Conservation (phyloP, 2,113 vertebrate genomes). For the Silurus glanis region DNA sequence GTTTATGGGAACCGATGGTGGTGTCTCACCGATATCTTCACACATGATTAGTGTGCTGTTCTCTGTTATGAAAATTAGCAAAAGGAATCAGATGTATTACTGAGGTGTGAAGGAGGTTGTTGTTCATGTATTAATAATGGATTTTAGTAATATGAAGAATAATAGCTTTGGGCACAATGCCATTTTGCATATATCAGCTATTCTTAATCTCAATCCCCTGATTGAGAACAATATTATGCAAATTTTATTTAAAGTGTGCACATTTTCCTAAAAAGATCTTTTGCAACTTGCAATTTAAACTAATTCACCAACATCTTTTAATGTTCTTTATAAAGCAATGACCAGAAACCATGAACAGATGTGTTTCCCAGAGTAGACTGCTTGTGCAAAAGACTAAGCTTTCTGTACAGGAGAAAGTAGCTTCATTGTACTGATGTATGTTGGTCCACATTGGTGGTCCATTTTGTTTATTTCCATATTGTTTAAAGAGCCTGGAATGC, state of each 20-base stretch:
- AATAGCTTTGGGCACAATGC: background rate
- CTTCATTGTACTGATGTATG: background rate
- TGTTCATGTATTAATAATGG: background rate
- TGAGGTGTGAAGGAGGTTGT: background rate
- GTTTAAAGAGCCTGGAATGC: background rate
- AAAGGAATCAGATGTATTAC: background rate
- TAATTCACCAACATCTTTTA: background rate
- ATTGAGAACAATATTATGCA: background rate
- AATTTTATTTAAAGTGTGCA: background rate
- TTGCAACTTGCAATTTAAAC: background rate
- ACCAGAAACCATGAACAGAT: background rate
- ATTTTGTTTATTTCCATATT: background rate
- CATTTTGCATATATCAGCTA: background rate
- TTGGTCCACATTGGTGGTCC: constrained; percentile 3
- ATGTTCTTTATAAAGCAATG: background rate
- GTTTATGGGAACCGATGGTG: background rate
- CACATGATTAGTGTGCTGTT: background rate
- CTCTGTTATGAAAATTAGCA: background rate
- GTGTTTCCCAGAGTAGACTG: background rate
- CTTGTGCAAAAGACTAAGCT: background rate
- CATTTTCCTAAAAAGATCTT: background rate
- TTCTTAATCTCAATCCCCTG: background rate
- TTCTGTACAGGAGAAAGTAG: background rate
- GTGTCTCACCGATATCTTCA: constrained; percentile 3
- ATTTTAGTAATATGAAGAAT: background rate